These are phyloP conservation scores for Siderastrea radians DNA, from an alignment of 92 coral and sea anemone genomes.

Conservation along the genomic window DNA sequence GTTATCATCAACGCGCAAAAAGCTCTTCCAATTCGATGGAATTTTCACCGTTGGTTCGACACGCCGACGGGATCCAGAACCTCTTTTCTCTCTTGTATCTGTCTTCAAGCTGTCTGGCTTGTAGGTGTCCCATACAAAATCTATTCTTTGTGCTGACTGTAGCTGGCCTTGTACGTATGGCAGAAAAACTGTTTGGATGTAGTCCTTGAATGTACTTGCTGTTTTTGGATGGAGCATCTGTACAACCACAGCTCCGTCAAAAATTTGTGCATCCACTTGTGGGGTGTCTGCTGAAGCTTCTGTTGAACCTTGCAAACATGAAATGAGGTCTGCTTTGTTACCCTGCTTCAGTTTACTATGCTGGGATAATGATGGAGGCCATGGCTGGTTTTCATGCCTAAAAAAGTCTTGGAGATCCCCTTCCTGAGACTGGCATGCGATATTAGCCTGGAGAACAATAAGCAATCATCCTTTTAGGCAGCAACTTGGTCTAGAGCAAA, in stretches of 20 bases:
- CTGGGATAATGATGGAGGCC: conserved; percentile 51
- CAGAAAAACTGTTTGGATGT: conserved; percentile 41
- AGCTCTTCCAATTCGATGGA: conserved; percentile 62
- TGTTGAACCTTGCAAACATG: conserved; percentile 42
- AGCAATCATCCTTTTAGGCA: conserved; percentile 49
- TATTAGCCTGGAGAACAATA: conserved; percentile 50
- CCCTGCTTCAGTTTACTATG: conserved; percentile 42
- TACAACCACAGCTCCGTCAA: conserved; percentile 59
- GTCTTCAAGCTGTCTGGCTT: conserved; percentile 35
- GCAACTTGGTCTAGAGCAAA: conserved; percentile 70
- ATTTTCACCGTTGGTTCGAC: conserved; percentile 33
- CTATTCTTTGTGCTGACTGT: conserved; percentile 38
- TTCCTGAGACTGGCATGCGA: conserved; percentile 57
- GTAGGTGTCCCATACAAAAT: conserved; percentile 56
- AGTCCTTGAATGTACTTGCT: conserved; percentile 40
- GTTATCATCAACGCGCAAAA: conserved; percentile 35
- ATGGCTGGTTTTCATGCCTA: conserved; percentile 54
- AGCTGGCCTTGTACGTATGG: conserved; percentile 43
- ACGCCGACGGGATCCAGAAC: conserved; percentile 49
- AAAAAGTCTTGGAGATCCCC: conserved; percentile 52
- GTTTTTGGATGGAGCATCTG: conserved; percentile 55
- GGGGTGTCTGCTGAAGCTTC: conserved; percentile 30
- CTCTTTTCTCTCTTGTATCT: conserved; percentile 56
- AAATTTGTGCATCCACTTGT: conserved; percentile 44
- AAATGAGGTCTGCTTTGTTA: conserved; percentile 41